Evolutionary conservation across 2,797 vertebrate genomes (phyloP), one percentile per base, ranked within the genome.

Genomic region (Cirrhinus mrigala): DNA sequence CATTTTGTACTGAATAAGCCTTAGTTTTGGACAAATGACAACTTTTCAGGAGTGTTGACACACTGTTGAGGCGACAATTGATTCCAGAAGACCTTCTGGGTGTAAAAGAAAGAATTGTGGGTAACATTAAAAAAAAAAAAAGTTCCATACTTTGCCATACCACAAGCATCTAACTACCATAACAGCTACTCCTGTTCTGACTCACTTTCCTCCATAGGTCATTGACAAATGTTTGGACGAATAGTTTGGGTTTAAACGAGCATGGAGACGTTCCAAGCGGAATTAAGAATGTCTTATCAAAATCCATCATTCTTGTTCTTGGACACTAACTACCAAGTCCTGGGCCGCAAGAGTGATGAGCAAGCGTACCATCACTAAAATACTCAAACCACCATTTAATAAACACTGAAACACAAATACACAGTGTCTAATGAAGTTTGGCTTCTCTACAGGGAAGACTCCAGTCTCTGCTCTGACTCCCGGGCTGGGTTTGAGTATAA

Each of bases 231-330:
- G 84, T 88, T 84, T 88, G 86, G 87, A 84, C 37, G 8, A 92
- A 94, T 91, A 91, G 27, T 87, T 92, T 92, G 92, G 94, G 91
- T 94, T 93, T 93, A 92, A 91, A 92, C 54, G 81, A 89, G 90
- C 90, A 86, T 86, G 68, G 73, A 90, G 79, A 64, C 86, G 87
- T 87, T 89, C 90, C 79, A 85, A 86, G 60, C 54, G 52, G 85
- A 80, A 86, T 44, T 56, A 48, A 81, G 56, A 89, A 85, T 86
- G 69, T 90, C 52, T 74, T 83, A 68, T 91, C 84, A 48, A 89
- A 90, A 87, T 40, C 78, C 58, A 91, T 93, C 88, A 84, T 68
- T 92, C 84, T 89, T 54, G 81, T 37, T 85, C 62, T 81, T 82
- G 89, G 87, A 91, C 75, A 83, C 83, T 60, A 83, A 75, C 74